Percentiles rank a stretch among this genome's conserved stretches.
These are phyloP conservation scores for Taeniopygia guttata DNA, from an alignment of 2,797 vertebrate genomes.

Conservation along the genomic window DNA sequence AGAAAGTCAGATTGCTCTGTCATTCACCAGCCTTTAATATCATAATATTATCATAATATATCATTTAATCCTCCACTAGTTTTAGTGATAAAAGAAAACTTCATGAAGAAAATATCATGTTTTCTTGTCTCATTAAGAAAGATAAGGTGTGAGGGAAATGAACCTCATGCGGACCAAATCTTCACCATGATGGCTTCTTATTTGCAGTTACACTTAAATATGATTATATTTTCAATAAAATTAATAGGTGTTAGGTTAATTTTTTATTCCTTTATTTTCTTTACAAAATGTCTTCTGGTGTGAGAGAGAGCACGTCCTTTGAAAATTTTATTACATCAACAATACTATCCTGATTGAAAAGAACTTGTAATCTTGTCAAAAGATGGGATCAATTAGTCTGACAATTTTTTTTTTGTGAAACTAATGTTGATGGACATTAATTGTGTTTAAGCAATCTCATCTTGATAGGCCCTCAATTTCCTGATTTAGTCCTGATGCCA, in stretches of 20 bases:
- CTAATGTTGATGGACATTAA: background rate
- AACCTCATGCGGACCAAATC: background rate
- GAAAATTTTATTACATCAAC: background rate
- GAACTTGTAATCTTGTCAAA: constrained; percentile 16
- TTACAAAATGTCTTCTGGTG: background rate
- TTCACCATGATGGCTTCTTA: background rate
- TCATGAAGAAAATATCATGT: background rate
- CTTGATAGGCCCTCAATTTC: constrained; percentile 4
- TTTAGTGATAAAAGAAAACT: background rate
- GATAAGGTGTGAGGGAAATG: background rate
- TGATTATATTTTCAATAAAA: background rate
- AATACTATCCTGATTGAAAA: background rate
- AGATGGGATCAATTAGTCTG: constrained; percentile 2
- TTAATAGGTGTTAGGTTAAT: background rate
- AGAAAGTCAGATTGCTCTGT: background rate
- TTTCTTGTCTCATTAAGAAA: background rate
- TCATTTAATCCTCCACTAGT: background rate
- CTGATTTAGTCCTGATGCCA: background rate
- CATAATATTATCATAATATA: too few species aligned
- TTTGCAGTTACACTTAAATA: background rate
- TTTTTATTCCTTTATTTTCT: background rate
- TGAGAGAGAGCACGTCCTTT: background rate
- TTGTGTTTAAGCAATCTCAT: background rate
- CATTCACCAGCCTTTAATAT: background rate
- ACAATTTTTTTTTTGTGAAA: background rate